These are phyloP conservation scores for Cabera pusaria DNA, from an alignment of 2,888 invertebrate genomes.

Conservation along the genomic window DNA sequence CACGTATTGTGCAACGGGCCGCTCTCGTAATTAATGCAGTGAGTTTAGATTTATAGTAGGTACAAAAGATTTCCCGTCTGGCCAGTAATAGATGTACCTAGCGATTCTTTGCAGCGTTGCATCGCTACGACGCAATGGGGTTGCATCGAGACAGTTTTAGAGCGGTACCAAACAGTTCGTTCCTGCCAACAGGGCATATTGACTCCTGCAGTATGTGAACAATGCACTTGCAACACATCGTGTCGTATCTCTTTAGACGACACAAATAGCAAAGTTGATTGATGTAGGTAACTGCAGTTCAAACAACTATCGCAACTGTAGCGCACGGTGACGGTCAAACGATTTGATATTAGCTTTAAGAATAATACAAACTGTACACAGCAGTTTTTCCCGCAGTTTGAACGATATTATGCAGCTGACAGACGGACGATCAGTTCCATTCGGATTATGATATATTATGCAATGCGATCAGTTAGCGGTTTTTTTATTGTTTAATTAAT, in stretches of 20 bases:
- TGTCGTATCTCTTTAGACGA: conserved; percentile 46
- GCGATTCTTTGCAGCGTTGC: conserved; percentile 66
- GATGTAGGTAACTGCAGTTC: conserved; percentile 55
- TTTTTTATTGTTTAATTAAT: too few species aligned
- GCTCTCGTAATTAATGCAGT: conserved; percentile 67
- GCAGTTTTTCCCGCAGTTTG: too few species aligned
- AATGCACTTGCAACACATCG: conserved; percentile 62
- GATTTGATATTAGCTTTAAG: conserved; percentile 30
- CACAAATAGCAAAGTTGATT: conserved; percentile 62
- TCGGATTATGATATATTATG: too few species aligned
- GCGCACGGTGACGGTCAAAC: conserved; percentile 35
- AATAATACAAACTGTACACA: conserved; percentile 31
- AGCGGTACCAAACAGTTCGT: conserved; percentile 53
- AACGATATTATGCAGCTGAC: too few species aligned
- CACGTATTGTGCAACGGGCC: conserved; percentile 65
- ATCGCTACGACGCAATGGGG: conserved; percentile 62
- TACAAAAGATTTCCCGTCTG: conserved; percentile 79
- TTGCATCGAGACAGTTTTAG: conserved; percentile 68
- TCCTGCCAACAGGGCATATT: conserved; percentile 67
- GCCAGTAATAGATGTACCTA: conserved; percentile 70
- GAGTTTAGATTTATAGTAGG: conserved; percentile 65
- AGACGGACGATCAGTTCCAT: too few species aligned
- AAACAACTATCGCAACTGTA: conserved; percentile 48
- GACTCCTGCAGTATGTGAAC: conserved; percentile 75
- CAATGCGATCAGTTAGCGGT: too few species aligned